Percentiles rank a stretch among this genome's conserved stretches.
phyloP scores from a whole-genome alignment of 2,888 invertebrate genomes.

The Coelopa pilipes region DNA sequence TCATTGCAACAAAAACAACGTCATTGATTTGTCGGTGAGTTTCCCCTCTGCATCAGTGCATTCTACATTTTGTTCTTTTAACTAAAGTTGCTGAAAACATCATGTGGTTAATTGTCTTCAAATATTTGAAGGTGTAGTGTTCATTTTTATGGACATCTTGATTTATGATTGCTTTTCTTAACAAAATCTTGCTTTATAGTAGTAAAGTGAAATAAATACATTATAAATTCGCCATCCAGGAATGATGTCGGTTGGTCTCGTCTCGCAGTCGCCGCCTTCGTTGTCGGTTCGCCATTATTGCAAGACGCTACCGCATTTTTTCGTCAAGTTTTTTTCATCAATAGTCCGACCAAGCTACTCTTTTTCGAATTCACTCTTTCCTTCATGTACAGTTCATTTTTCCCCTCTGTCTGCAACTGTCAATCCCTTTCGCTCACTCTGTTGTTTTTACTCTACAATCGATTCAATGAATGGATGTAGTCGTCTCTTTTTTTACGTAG shows the following conservation, averaged over 20 bases:
- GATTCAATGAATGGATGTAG: background rate
- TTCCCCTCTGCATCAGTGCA: background rate
- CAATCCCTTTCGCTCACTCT: constrained; percentile 1
- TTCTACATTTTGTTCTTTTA: background rate
- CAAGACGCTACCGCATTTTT: constrained; percentile 52
- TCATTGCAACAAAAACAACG: constrained; percentile 23
- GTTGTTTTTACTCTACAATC: background rate
- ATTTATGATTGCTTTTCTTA: background rate
- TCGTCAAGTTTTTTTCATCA: background rate
- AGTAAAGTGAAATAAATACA: background rate
- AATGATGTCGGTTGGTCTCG: background rate
- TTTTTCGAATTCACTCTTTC: background rate
- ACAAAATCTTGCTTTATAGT: background rate
- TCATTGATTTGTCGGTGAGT: constrained; percentile 36
- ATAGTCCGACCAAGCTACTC: background rate
- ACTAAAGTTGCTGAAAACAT: background rate
- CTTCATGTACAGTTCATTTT: background rate
- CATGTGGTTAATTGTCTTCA: background rate
- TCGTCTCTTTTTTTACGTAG: background rate
- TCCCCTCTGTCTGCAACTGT: background rate
- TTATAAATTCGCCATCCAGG: constrained; percentile 15
- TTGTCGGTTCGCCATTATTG: constrained; percentile 31
- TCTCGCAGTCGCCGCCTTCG: constrained; percentile 6
- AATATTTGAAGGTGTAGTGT: background rate
- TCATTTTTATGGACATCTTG: background rate